A percentile compares a stretch with the other conserved stretches of the same genome.
Evolutionary conservation across 2,113 vertebrate species (phyloP).

Genomic region (Dasyornis broadbenti): DNA sequence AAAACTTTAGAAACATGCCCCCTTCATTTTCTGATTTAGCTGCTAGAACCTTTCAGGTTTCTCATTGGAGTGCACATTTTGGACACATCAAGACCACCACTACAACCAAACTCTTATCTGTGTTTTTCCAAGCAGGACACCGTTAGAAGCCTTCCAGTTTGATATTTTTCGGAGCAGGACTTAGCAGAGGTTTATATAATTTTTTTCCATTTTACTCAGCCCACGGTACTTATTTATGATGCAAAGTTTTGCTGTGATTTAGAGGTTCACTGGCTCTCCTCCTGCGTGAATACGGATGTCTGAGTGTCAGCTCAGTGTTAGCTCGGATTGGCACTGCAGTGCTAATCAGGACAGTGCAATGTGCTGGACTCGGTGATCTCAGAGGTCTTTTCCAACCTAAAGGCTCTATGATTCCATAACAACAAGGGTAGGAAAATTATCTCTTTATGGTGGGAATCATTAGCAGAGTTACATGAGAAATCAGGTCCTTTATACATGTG

Average conservation of each 20-base stretch:
- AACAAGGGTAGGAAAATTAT: not conserved
- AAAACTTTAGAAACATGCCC: not conserved
- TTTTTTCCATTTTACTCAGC: not conserved
- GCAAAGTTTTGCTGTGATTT: not conserved
- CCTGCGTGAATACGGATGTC: not conserved
- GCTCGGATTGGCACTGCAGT: no score
- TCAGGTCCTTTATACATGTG: not conserved
- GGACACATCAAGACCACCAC: not conserved
- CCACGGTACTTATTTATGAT: no score
- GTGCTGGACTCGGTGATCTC: not conserved
- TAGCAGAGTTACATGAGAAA: not conserved
- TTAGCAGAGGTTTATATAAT: not conserved
- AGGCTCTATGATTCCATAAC: not conserved
- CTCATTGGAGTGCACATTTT: rapidly evolving
- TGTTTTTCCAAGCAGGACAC: not conserved
- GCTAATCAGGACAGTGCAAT: not conserved
- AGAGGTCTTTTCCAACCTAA: not conserved
- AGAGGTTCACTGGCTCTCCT: not conserved
- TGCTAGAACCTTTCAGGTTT: not conserved
- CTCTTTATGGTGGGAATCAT: not conserved
- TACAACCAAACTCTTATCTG: not conserved
- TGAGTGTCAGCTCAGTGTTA: no score
- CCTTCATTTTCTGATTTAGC: not conserved
- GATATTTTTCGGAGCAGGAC: not conserved
- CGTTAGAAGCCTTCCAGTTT: not conserved